These are phyloP conservation scores for Minunthozetes semirufus DNA, from an alignment of 2,888 invertebrate genomes.

Conservation along the genomic window DNA sequence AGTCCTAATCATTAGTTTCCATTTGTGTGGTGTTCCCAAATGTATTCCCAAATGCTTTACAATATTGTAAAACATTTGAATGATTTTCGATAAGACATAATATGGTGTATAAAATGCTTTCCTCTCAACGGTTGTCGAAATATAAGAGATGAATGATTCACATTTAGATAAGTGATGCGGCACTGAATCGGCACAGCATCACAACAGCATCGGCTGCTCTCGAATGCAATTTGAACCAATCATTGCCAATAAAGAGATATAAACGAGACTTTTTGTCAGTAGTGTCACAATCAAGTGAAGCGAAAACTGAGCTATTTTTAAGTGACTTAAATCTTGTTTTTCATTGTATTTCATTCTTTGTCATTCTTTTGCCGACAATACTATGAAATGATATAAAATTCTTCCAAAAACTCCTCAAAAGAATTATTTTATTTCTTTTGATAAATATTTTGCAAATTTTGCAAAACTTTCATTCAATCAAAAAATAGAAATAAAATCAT, in stretches of 20 bases:
- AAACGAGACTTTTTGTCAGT: conserved; percentile 27
- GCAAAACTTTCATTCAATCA: too few relatives aligned
- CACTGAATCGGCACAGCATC: background rate
- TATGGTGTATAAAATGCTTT: conserved; percentile 18
- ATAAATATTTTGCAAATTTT: too few relatives aligned
- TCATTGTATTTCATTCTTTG: too few relatives aligned
- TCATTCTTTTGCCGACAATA: background rate
- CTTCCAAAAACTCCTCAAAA: too few relatives aligned
- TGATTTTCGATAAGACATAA: conserved; percentile 20
- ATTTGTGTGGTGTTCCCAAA: background rate
- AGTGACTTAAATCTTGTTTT: conserved; percentile 3
- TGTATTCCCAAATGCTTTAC: background rate
- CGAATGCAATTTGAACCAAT: background rate
- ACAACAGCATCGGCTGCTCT: background rate
- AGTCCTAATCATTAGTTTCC: background rate
- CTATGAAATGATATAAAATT: background rate
- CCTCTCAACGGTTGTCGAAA: conserved; percentile 12
- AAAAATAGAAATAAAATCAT: too few relatives aligned
- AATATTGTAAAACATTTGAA: conserved; percentile 24
- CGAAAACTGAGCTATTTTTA: conserved; percentile 10
- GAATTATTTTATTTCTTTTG: too few relatives aligned
- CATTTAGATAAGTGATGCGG: conserved; percentile 28
- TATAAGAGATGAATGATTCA: conserved; percentile 28
- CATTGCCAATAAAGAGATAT: conserved; percentile 29
- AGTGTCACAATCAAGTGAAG: conserved; percentile 24